Evolutionary conservation across 1,140 invertebrate genomes (phyloP), one percentile per base, ranked within the genome.

Genomic region (Lerema accius): DNA sequence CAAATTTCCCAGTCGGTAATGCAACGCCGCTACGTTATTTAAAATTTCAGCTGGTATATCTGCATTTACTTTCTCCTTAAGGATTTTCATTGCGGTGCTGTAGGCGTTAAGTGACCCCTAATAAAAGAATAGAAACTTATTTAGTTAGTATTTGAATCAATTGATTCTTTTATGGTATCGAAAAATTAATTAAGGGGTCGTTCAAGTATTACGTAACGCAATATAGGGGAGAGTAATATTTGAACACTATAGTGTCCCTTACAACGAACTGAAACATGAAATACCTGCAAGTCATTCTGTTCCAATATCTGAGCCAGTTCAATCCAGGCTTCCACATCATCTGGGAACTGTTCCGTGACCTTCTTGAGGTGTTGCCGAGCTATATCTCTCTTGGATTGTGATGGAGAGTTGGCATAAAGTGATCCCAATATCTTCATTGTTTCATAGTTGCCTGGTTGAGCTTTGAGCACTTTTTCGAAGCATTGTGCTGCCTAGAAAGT

Each of bases 381-480:
- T 63, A 97, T 96, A 71, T 99, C 97, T 23, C 97, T 91, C 91
- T 99, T 99, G 0, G 96, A 96, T 84, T 96, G 96, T 60, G 95
- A 99, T 63, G 91, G 93, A 0, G 97, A 98, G 79, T 96, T 97
- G 0, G 98, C 98, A 87, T 99, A 99, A 0, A 99, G 91, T 0
- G 98, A 99, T 0, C 98, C 99, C 0, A 99, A 92, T 68, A 99
- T 99, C 89, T 99, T 99, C 97, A 99, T 99, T 3, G 99, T 99
- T 91, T 99, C 99, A 84, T 99, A 99, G 90, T 99, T 99, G 3
- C 97, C 97, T 0, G 98, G 98, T 82, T 99, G 97, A 0, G 95
- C 96, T 93, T 99, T 99, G 2, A 99, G 90, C 3, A 99, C 98
- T 92, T 99, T 99, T 90, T 99, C 99, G 90, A 99, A 99, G 87